These are phyloP conservation scores for Teinopalpus imperialis DNA, from an alignment of 2,888 invertebrate species.

Conservation along the genomic window DNA sequence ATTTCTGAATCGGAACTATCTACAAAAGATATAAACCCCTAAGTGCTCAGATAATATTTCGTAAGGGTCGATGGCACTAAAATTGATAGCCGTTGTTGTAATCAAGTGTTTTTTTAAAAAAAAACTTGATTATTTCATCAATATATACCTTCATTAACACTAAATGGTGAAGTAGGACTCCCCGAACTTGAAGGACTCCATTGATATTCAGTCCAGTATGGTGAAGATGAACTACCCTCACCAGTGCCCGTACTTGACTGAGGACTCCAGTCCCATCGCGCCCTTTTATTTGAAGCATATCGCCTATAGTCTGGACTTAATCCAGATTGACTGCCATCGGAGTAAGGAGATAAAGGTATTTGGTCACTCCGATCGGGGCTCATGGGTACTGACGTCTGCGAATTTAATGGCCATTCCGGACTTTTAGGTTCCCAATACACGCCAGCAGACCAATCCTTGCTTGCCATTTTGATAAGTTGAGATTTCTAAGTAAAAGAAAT, in stretches of 20 bases:
- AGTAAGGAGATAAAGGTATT: slow-evolving; percentile 57
- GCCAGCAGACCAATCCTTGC: slow-evolving; percentile 68
- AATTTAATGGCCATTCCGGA: slow-evolving; percentile 58
- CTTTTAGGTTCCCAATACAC: slow-evolving; percentile 73
- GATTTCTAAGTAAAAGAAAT: slow-evolving; percentile 46
- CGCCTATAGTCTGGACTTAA: slow-evolving; percentile 61
- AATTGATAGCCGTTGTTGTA: too few relatives aligned
- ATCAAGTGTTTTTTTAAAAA: too few relatives aligned
- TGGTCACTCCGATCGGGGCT: slow-evolving; percentile 58
- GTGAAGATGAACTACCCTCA: slow-evolving; percentile 56
- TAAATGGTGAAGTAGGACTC: slow-evolving; percentile 74
- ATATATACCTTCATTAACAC: slow-evolving; percentile 62
- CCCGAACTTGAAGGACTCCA: slow-evolving; percentile 80
- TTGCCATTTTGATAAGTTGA: slow-evolving; percentile 62
- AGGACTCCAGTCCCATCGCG: slow-evolving; percentile 69
- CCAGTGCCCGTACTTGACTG: slow-evolving; percentile 65
- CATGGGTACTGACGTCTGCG: slow-evolving; percentile 46
- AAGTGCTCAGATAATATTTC: too few relatives aligned
- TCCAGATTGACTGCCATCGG: slow-evolving; percentile 64
- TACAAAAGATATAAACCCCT: too few relatives aligned
- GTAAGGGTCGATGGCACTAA: too few relatives aligned
- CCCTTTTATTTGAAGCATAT: slow-evolving; percentile 43
- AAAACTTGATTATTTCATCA: too few relatives aligned
- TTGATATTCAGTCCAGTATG: slow-evolving; percentile 68
- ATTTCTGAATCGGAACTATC: slow-evolving; percentile 79